Evolutionary conservation across 2,888 invertebrate genomes (phyloP), one percentile per base, ranked within the genome.

Genomic region (Ormyrus thymus): DNA sequence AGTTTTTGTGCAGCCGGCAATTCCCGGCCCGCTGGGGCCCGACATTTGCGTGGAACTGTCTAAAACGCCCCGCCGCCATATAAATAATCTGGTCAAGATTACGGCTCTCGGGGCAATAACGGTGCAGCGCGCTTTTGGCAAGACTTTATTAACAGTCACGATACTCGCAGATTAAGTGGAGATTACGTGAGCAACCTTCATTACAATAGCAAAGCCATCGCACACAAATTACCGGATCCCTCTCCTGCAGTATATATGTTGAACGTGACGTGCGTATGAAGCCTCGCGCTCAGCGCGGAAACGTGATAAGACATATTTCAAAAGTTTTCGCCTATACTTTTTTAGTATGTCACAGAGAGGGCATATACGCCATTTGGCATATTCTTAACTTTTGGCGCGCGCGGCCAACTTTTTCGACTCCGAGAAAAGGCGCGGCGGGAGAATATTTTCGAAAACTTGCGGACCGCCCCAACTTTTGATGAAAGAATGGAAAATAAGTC

Each of bases 121-220:
- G 50, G 71, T 76, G 29, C 29, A 1, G 29, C 29, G 29, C 29
- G 29, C 29, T 82, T 81, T 82, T 77, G 69, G 73, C 76, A 75
- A 75, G 75, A 71, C 80, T 83, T 83, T 83, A 83, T 84, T 83
- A 83, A 83, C 82, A 77, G 74, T 66, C 76, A 79, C 79, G 80
- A 81, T 76, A 62, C 59, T 70, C 79, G 70, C 71, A 81, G 79
- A 83, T 82, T 79, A 81, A 78, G 70, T 50, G 65, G 68, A 76
- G 81, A 83, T 83, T 82, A 79, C 71, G 77, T 45, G 56, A 65
- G 79, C 74, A 75, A 59, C 71, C 74, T 71, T 61, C 81, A 77
- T 81, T 75, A 75, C 56, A 75, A 75, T 75, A 62, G 76, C 65
- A 64, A 61, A 69, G 61, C 56, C 53, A 58, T 48, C 56, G 64